Base-by-base conservation (phyloP, 2,888 invertebrate genomes). In the Dolomedes plantarius region DNA sequence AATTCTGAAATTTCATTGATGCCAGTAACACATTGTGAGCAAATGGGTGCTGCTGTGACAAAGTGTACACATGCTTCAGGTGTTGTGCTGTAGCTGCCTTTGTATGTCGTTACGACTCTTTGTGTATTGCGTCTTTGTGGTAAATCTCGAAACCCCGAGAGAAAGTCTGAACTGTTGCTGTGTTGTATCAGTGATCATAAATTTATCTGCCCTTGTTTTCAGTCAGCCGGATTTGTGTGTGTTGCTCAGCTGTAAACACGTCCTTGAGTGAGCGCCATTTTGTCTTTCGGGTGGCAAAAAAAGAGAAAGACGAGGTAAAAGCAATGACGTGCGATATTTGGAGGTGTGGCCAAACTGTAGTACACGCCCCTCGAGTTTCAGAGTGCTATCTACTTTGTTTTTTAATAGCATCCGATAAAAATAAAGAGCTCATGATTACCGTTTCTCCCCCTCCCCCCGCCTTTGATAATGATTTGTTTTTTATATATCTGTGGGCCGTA, bases 131-230 rank as follows among this genome's bases (percentile, higher is more conserved):
- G n/a, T n/a, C n/a, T n/a, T n/a, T n/a, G n/a, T n/a, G n/a, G n/a
- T n/a, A n/a, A n/a, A n/a, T n/a, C n/a, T n/a, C n/a, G n/a, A n/a
- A n/a, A n/a, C n/a, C n/a, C n/a, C n/a, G n/a, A n/a, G n/a, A n/a
- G n/a, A n/a, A n/a, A n/a, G n/a, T n/a, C n/a, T n/a, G 36, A 36
- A 36, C 9, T n/a, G n/a, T n/a, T 36, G 6, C n/a, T 46, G 11
- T 46, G 46, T 16, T 46, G 2, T 16, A 46, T 5, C 23, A 23
- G 19, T 23, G 56, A 56, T 56, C 67, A 31, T 76, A 76, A 50
- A 76, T 67, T 76, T 76, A 76, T 76, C 65, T 76, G 19, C 7
- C 50, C 65, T 67, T 31, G 46, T 71, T 72, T 72, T 72, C 1
- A n/a, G 1, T 65, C 19, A 23, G 23, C 56, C 5, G 2, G 56